Percentiles rank a stretch among this genome's conserved stretches.
Evolutionary conservation across 2,797 vertebrate species (phyloP).

Genomic region (Rhabdomys pumilio): DNA sequence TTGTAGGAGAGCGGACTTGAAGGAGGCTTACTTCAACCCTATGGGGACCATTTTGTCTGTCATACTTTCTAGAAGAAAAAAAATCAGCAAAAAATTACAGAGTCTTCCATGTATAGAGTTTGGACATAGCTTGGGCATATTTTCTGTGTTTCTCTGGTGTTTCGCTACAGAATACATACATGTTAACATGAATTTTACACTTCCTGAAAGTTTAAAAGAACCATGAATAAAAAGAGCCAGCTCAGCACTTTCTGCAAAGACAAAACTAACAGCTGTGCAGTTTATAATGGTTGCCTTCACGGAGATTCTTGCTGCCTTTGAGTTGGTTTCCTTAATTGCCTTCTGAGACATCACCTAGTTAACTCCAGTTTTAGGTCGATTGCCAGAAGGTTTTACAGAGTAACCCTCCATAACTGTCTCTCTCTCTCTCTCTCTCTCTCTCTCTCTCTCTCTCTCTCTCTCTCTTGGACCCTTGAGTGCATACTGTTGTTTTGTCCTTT

Average conservation of each 20-base stretch:
- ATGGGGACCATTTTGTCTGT: not conserved
- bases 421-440: conserved; percentile 41
- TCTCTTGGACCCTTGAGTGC: not conserved
- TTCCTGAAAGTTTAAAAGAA: not conserved
- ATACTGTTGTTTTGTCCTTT: not conserved
- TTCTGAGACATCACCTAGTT: not conserved
- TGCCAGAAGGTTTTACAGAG: not conserved
- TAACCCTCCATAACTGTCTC: not conserved
- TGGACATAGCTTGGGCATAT: not conserved
- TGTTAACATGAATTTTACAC: not conserved
- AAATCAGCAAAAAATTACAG: not conserved
- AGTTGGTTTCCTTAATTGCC: not conserved
- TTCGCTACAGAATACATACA: not conserved
- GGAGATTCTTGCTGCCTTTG: not conserved
- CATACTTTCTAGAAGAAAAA: not conserved
- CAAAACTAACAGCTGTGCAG: not conserved
- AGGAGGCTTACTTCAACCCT: conserved; percentile 10
- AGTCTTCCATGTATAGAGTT: not conserved
- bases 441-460: not conserved
- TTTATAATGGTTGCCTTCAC: not conserved
- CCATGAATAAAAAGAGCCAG: not conserved
- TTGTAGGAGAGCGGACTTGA: not conserved
- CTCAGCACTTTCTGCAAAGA: not conserved
- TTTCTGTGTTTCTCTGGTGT: conserved; percentile 7
- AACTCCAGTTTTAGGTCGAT: not conserved